A percentile compares a stretch with the other conserved stretches of the same genome.
Evolutionary conservation across 1,140 invertebrate genomes (phyloP).

Genomic region (Trichonephila clavipes): DNA sequence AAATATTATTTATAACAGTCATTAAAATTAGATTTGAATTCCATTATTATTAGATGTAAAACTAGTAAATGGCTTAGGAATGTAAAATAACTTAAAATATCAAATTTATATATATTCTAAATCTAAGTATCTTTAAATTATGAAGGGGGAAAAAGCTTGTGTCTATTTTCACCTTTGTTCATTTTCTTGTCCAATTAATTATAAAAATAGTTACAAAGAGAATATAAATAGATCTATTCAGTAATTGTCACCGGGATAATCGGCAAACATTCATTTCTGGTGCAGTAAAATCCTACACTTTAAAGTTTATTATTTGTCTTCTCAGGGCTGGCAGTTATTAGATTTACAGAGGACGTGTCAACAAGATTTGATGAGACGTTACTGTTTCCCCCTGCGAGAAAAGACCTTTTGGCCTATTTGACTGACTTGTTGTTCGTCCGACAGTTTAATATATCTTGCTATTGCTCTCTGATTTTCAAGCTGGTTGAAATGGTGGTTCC

Average conservation of each 20-base stretch:
- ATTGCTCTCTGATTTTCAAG: background rate
- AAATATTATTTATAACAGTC: too few species aligned
- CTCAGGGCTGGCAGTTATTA: slow-evolving; percentile 52
- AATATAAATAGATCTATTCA: too few species aligned
- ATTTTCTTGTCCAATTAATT: too few species aligned
- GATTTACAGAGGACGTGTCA: slow-evolving; percentile 21
- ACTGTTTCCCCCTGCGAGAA: background rate
- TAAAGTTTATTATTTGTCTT: slow-evolving; percentile 57
- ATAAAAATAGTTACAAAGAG: too few species aligned
- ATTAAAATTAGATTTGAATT: too few species aligned
- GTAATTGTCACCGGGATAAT: background rate
- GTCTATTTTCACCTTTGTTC: too few species aligned
- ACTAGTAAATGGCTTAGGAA: too few species aligned
- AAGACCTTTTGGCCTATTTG: slow-evolving; percentile 4
- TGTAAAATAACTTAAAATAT: too few species aligned
- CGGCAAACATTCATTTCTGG: background rate
- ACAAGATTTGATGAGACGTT: background rate
- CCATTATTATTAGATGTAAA: too few species aligned
- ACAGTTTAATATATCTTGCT: slow-evolving; percentile 1
- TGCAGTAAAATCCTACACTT: background rate
- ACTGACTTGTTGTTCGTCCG: slow-evolving; percentile 9
- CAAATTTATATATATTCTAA: too few species aligned
- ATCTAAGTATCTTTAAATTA: too few species aligned
- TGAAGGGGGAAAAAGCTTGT: too few species aligned
- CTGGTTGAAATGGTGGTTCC: background rate